Evolutionary conservation across 2,113 vertebrate species (phyloP), one percentile per base, ranked within the genome.

Genomic region (Sinocyclocheilus grahami): DNA sequence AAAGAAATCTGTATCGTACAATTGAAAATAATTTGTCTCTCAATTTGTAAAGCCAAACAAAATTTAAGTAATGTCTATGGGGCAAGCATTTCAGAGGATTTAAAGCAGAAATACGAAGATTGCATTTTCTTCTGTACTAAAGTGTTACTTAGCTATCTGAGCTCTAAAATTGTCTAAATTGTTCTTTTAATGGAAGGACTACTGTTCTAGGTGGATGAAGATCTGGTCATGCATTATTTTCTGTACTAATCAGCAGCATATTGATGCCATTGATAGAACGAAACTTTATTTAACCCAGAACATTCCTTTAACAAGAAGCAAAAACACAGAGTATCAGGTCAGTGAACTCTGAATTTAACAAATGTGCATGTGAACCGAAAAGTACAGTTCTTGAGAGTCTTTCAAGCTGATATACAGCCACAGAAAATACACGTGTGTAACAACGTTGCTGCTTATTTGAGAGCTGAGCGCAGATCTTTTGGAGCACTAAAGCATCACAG

Each of bases 21-120:
- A n/a, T 3, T 75, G 22, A 75, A n/a, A 75, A 75, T 48, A 75
- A 75, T 75, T 75, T 72, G 33, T 75, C 72, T 46, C 5, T 75
- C 39, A 14, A 42, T 46, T 75, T 46, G 12, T 14, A 14, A 48
- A 75, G 14, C 39, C 72, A 75, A 75, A 69, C 27, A 3, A 33
- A 30, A 69, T 69, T 16, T 33, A 33, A 24, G 22, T 46, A 22
- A 48, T 48, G 42, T 76, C 5, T 24, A 76, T 13, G 39, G 39
- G 69, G 37, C 2, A 74, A 11, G 11, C 3, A 16, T 76, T 76
- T 48, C 42, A 22, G 1, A 39, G 2, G 11, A 6, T 27, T 76
- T 51, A 51, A 76, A 27, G 12, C 11, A 75, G 22, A 75, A 75
- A 24, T 75, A 75, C 1, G 22, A 75, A 75, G 22, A 46, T 24